phyloP scores from a whole-genome alignment of 2,888 invertebrate genomes.

The Byasa hedistus region DNA sequence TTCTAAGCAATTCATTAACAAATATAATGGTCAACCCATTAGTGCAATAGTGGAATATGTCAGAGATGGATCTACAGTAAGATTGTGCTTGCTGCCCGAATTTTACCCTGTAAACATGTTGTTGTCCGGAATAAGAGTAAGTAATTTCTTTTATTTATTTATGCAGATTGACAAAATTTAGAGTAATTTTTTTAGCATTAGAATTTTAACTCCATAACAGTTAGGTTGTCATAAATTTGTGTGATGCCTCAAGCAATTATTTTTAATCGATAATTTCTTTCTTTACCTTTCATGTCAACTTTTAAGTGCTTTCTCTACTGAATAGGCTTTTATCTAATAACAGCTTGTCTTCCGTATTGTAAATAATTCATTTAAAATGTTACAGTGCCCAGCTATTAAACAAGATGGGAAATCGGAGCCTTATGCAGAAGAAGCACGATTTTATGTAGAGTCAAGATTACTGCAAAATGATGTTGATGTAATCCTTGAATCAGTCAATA shows the following conservation, averaged over 20 bases:
- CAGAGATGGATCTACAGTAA: constrained; percentile 96
- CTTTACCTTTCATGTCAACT: no score
- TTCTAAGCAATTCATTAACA: constrained; percentile 85
- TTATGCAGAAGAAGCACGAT: constrained; percentile 93
- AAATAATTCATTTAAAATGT: not conserved
- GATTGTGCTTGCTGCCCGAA: constrained; percentile 94
- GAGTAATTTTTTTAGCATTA: not conserved
- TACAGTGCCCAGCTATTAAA: constrained; percentile 88
- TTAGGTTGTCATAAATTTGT: no score
- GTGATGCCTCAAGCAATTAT: no score
- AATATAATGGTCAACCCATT: constrained; percentile 90
- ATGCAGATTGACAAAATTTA: not conserved
- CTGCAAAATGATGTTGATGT: constrained; percentile 95
- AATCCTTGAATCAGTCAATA: constrained; percentile 94
- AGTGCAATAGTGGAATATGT: constrained; percentile 98
- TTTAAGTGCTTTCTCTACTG: no score
- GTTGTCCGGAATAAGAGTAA: constrained; percentile 94
- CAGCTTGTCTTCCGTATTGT: not conserved
- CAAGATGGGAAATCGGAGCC: constrained; percentile 86
- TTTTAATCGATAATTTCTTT: no score
- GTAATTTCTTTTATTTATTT: constrained; percentile 39
- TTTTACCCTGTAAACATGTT: constrained; percentile 95
- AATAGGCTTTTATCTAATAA: not conserved
- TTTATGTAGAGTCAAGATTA: constrained; percentile 94
- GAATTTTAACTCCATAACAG: no score